Evolutionary conservation across 2,797 vertebrate genomes (phyloP), one percentile per base, ranked within the genome.

Genomic region (Esox masquinongy): DNA sequence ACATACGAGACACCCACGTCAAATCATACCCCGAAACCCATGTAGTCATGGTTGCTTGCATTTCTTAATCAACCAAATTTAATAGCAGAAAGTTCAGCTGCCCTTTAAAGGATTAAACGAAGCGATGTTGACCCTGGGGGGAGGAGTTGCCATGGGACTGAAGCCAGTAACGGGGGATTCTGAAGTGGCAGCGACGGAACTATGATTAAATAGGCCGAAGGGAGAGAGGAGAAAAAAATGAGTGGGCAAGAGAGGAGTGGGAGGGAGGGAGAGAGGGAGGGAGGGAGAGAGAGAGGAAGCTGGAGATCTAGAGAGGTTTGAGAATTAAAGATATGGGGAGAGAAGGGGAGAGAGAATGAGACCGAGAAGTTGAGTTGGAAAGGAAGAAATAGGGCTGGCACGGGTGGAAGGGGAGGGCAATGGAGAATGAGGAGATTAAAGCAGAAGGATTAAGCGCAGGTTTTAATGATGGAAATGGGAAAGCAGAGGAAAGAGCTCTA

Each of bases 401-500:
- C 53, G 5, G 2, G 6, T 7, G 15, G 17, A 19, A 85, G 77
- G 83, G 85, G 80, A 79, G 85, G 82, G 80, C 77, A 83, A 70
- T 72, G 80, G 83, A 89, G 90, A 92, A 91, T 91, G 90, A 87
- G 84, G 89, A 92, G 92, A 93, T 93, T 95, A 93, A 91, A 93
- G 84, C 84, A 89, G 82, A 83, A 82, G 91, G 92, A 93, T 94
- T 93, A 93, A 85, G 83, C 83, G 68, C 88, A 88, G 91, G 90
- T 92, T 93, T 93, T 92, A 90, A 93, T 92, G 90, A 85, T 93
- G 86, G 86, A 90, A 92, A 90, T 89, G 90, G 85, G 87, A 93
- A 92, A 89, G 80, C 87, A 87, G 87, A 79, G 84, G 88, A 85
- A 76, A 31, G 75, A 85, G 83, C 86, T 12, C 2, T n/a, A 22